Evolutionary conservation across 2,113 vertebrate species (phyloP), one percentile per base, ranked within the genome.

Genomic region (Notarius lentiginosus): DNA sequence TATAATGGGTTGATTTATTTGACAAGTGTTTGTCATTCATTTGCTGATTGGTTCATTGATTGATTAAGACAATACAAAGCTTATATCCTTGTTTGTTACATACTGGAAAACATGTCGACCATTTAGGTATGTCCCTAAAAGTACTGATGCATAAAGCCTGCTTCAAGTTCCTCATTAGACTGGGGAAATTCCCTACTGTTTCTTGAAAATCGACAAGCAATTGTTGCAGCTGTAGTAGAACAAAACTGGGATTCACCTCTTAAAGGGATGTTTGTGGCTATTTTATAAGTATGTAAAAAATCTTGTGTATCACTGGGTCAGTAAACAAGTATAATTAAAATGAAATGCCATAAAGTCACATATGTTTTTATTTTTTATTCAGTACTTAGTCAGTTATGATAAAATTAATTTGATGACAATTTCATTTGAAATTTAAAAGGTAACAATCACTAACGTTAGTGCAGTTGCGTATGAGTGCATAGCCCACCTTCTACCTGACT

Each of bases 191-290:
- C 68, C 83, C 63, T 56, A n/a, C 27, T 49, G 27, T 27, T 61
- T 86, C 65, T 49, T 81, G 66, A 84, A 84, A 80, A 20, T 18
- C 55, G 20, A 80, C 56, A 47, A 14, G 18, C 2, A 2, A 17
- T 20, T 66, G 41, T 34, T 66, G 12, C 41, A 17, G 15, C 58
- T 72, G 34, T 20, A 18, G 27, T 56, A 41, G 47, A 15, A n/a
- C 60, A 55, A 56, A 83, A 30, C 17, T n/a, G 80, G 58, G 82
- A 89, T 87, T 89, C 24, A 84, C 76, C 77, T 60, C 17, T 27
- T 79, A 17, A 22, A 15, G 15, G 15, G 51, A 30, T 56, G 4
- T 18, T 30, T 30, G n/a, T 34, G 15, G 68, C 12, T 18, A 34
- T 9, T 18, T 73, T 55, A 55, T 27, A 15, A n/a, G n/a, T 76